phyloP scores from a whole-genome alignment of 2,797 vertebrate genomes.

The Momotus momota region DNA sequence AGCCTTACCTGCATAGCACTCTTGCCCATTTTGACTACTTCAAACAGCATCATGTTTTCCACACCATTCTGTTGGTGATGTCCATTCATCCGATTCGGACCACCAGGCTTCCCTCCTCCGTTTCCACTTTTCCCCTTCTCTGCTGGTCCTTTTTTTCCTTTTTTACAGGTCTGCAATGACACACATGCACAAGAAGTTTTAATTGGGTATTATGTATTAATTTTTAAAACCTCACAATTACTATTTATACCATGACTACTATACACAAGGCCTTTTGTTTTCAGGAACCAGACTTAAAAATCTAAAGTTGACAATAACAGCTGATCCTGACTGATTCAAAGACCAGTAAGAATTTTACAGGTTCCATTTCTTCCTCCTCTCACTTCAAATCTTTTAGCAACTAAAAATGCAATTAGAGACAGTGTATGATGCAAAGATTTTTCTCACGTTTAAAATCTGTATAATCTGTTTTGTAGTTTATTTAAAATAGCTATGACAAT shows the following conservation, averaged over 20 bases:
- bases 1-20: conserved; percentile 97
- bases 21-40: conserved; percentile 97
- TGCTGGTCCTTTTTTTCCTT: conserved; percentile 90
- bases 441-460: accelerated
- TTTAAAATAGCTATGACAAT: not conserved
- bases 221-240: not conserved
- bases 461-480: not conserved
- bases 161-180: conserved; percentile 87
- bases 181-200: not conserved
- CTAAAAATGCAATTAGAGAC: not conserved
- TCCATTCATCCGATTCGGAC: conserved; percentile 93
- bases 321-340: not conserved
- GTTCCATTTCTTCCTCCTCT: not conserved
- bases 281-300: not conserved
- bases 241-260: not conserved
- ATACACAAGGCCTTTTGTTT: not conserved
- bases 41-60: conserved; percentile 99
- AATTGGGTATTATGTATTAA: not conserved
- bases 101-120: conserved; percentile 87
- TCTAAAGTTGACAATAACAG: not conserved
- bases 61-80: conserved; percentile 99
- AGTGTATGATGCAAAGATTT: not conserved
- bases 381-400: not conserved
- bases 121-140: conserved; percentile 91
- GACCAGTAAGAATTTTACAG: not conserved